Percentiles rank a stretch among this genome's conserved stretches.
Evolutionary conservation across 1,140 invertebrate genomes (phyloP).

Genomic region (Plodia interpunctella): DNA sequence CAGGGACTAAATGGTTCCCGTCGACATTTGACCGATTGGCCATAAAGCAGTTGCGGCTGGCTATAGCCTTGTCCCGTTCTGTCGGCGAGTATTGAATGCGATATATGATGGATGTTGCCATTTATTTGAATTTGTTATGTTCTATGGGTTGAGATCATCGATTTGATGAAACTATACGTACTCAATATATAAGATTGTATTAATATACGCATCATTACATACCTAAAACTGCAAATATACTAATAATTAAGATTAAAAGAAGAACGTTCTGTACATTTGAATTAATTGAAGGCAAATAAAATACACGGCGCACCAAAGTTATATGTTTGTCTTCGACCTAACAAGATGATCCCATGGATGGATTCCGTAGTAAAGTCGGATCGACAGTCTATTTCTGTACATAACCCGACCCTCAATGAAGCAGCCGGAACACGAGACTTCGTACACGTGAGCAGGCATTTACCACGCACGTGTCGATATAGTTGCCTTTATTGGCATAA

Average conservation of each 20-base stretch:
- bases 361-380: too few species aligned
- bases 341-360: too few species aligned
- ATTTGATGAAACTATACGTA: too few species aligned
- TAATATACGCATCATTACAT: too few species aligned
- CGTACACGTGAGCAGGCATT: neutral
- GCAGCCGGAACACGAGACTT: neutral
- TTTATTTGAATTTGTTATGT: slow-evolving; percentile 44
- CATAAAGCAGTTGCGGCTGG: slow-evolving; percentile 37
- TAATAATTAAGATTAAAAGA: too few species aligned
- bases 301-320: too few species aligned
- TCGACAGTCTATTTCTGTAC: too few species aligned
- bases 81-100: slow-evolving; percentile 45
- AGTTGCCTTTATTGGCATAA: slow-evolving; percentile 1
- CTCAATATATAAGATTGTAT: too few species aligned
- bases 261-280: too few species aligned
- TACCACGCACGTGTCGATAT: neutral
- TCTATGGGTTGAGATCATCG: slow-evolving; percentile 36
- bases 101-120: slow-evolving; percentile 46
- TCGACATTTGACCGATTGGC: slow-evolving; percentile 49
- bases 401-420: neutral
- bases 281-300: too few species aligned
- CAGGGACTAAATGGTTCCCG: slow-evolving; percentile 56
- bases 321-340: too few species aligned
- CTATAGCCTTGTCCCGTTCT: slow-evolving; percentile 40
- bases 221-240: too few species aligned